Base-by-base conservation (phyloP, 2,888 invertebrate species). In the Melanophora roralis region DNA sequence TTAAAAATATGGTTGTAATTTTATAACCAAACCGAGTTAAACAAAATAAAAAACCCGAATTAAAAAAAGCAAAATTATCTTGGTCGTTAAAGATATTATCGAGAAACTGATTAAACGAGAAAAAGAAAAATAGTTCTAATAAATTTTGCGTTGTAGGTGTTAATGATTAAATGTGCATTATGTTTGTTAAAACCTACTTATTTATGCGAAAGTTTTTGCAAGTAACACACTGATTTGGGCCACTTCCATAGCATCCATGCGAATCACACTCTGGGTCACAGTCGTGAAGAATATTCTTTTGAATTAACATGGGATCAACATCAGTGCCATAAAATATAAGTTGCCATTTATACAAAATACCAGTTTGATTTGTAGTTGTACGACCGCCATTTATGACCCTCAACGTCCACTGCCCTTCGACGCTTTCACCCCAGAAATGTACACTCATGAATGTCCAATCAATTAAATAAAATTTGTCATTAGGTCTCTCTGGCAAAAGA, bases 371-470 rank as follows among this genome's bases (percentile, higher is more conserved):
- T 16, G 96, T 96, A 81, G 95, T 94, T 57, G 96, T 92, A 83
- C 94, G 94, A 5, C 96, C 96, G 4, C 91, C 92, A 83, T 93
- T 93, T 19, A 93, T 92, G 67, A 96, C 94, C 89, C 96, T 94
- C 69, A 97, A 89, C 0, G 94, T 95, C 97, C 97, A 97, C 81
- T 95, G 92, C 12, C 97, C 97, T 87, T 96, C 95, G 49, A 95
- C 95, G 84, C 94, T 96, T 89, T 96, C 97, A 14, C 99, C 99
- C 99, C 99, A 99, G 90, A 96, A 98, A 88, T 99, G 99, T 8
- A 99, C 98, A 85, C 98, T 97, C 84, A 99, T 92, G 92, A 99
- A 99, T 12, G 99, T 98, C 99, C 99, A 99, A 87, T 98, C 97
- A 89, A 98, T 97, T 89, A 99, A 99, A 87, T 97, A 97, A 23